Evolutionary conservation across 2,113 vertebrate species (phyloP).

Genomic region (Melanerpes formicivorus): DNA sequence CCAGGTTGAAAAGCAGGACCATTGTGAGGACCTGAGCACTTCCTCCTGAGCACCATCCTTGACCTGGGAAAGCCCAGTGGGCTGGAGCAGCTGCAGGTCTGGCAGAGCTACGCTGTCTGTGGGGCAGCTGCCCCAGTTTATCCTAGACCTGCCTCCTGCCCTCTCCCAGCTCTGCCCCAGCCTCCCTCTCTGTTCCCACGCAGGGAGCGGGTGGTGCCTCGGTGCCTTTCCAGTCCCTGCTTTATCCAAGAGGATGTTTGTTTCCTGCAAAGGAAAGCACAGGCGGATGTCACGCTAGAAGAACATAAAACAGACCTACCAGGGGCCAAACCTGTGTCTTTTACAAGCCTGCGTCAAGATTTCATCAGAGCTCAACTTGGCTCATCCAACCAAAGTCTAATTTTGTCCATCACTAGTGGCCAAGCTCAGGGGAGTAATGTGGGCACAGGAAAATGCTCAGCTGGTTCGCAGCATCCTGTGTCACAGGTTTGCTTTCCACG

Average conservation of each 20-base stretch:
- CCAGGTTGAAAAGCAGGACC: not conserved
- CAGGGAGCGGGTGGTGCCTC: not conserved
- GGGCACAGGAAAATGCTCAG: not conserved
- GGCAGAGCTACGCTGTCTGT: accelerated
- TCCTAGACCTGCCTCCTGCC: not conserved
- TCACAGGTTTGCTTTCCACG: not conserved
- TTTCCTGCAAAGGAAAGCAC: conserved; percentile 18
- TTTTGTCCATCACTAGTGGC: not conserved
- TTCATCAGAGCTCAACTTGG: not conserved
- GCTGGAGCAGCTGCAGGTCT: not conserved
- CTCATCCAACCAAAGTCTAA: not conserved
- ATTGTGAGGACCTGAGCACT: not conserved
- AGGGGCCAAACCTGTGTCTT: not conserved
- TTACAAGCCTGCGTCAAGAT: not conserved
- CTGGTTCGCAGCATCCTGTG: not conserved
- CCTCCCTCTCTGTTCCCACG: not conserved
- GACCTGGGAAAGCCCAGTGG: not conserved
- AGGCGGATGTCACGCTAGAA: not conserved
- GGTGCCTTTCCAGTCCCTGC: not conserved
- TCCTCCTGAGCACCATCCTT: not conserved
- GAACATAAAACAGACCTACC: not conserved
- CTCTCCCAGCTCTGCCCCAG: not conserved
- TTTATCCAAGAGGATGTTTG: conserved; percentile 11
- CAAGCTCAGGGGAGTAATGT: not conserved
- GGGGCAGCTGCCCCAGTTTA: not conserved